Base-by-base conservation (phyloP, 2,888 invertebrate genomes). In the Patella ulyssiponensis region DNA sequence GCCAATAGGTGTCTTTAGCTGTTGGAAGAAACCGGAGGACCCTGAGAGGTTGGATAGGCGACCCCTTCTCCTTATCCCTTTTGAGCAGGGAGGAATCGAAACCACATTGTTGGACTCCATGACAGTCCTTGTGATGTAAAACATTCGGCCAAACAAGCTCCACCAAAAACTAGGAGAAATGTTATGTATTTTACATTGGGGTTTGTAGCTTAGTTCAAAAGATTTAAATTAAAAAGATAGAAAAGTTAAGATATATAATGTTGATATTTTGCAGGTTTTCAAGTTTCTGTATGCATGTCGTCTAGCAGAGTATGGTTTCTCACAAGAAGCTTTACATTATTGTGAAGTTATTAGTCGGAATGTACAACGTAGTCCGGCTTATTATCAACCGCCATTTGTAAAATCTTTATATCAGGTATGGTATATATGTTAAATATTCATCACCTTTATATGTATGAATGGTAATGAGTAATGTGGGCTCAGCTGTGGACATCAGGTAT, bases 241-340 rank as follows among this genome's bases (percentile, higher is more conserved):
- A 17, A 23, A 64, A 64, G 64, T 14, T 64, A 20, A 54, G 4
- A 33, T 73, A 11, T 73, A 54, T 20, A 27, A 12, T 75, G 52
- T 3, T 17, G 1, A 51, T 79, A 73, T 74, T 79, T 85, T 88
- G 81, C 87, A 97, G 95, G 94, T 94, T 76, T 97, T 96, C 93
- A 98, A 98, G 93, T 95, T 95, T 90, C 91, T 97, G 83, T 93
- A 97, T 92, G 95, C 96, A 71, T 93, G 94, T 15, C 94, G 96
- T 81, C 94, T 98, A 87, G 93, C 95, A 9, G 96, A 96, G 88
- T 94, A 94, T 87, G 97, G 98, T 3, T 94, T 94, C 85, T 93
- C 94, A 86, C 95, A 95, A 91, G 96, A 96, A 91, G 91, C 97
- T 76, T 93, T 97, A 82, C 94, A 95, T 83, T 98, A 98, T 93